Base-by-base conservation (phyloP, 1,140 invertebrate species). In the Heliconius himera region DNA sequence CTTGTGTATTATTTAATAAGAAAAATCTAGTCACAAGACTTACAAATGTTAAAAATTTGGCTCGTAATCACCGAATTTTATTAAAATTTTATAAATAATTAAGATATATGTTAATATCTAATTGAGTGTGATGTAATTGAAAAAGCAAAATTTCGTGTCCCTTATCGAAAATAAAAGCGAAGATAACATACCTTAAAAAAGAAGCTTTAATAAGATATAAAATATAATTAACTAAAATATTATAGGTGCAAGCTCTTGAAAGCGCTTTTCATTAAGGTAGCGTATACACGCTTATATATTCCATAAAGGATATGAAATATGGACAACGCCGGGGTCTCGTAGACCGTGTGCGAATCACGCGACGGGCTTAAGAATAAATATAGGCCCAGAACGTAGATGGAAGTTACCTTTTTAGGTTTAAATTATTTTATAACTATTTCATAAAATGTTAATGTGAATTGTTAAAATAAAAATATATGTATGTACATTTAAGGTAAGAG, bases 1-100 rank as follows among this genome's bases (percentile, higher is more conserved):
- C 90, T 93, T 93, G 90, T 88, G 88, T 94, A 93, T 92, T 94
- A 92, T 89, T 92, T 91, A 87, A 85, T 93, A 94, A 92, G 91
- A 86, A 90, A 93, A 93, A 92, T 94, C 93, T 94, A 94, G 93
- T 94, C 93, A 94, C 89, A 91, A 91, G 93, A 94, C 93, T 94
- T 93, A 93, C 91, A 92, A 93, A 91, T 91, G 87, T 94, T 91
- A 89, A 90, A 90, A 93, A 90, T 87, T 90, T 88, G 85, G 90
- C 89, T 92, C 90, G 87, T 90, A 87, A 83, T 87, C 85, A 87
- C 86, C 89, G 88, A 91, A 90, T 93, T 91, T 91, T 90, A 89
- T 92, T 90, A 82, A 81, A 81, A 81, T 75, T 86, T 89, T 89
- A 89, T 85, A 84, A 87, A 84, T 85, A 84, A 85, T 87, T 84